phyloP scores from a whole-genome alignment of 92 coral and sea anemone genomes.

The Phymanthus crucifer region DNA sequence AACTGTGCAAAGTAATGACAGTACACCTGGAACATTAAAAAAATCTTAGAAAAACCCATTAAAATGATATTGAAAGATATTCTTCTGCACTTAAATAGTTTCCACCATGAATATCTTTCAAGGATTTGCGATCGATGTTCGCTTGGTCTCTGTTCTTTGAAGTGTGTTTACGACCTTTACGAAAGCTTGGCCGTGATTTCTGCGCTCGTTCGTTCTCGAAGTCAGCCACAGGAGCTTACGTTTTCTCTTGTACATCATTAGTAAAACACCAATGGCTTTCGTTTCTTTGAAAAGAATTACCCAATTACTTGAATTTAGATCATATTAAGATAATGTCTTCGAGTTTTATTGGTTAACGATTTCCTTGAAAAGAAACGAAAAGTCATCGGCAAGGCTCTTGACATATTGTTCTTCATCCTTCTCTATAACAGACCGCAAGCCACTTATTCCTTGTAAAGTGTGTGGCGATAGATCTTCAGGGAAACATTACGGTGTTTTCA shows the following conservation, averaged over 20 bases:
- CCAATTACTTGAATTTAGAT: slow-evolving; percentile 18
- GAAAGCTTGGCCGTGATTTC: slow-evolving; percentile 33
- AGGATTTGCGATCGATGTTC: slow-evolving; percentile 16
- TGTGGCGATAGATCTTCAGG: slow-evolving; percentile 99
- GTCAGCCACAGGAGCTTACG: slow-evolving; percentile 8
- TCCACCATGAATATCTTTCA: neutral
- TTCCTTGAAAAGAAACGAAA: slow-evolving; percentile 19
- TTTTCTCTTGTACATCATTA: neutral
- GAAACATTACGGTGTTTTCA: slow-evolving; percentile 96
- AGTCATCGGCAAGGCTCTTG: slow-evolving; percentile 13
- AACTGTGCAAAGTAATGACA: slow-evolving; percentile 3
- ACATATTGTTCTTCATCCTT: slow-evolving; percentile 17
- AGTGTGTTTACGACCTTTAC: slow-evolving; percentile 38
- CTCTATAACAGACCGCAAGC: slow-evolving; percentile 74
- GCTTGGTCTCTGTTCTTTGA: slow-evolving; percentile 44
- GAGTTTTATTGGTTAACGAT: slow-evolving; percentile 14
- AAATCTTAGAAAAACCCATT: neutral
- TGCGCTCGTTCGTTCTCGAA: neutral
- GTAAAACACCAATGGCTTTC: neutral
- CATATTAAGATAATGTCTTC: neutral
- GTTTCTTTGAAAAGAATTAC: neutral
- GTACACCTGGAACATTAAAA: neutral
- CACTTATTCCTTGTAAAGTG: slow-evolving; percentile 83
- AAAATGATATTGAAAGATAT: neutral
- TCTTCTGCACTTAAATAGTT: neutral